Percentiles rank a stretch among this genome's conserved stretches.
Conservation (phyloP, 2,888 invertebrate species). For the Ephialtes manifestator region DNA sequence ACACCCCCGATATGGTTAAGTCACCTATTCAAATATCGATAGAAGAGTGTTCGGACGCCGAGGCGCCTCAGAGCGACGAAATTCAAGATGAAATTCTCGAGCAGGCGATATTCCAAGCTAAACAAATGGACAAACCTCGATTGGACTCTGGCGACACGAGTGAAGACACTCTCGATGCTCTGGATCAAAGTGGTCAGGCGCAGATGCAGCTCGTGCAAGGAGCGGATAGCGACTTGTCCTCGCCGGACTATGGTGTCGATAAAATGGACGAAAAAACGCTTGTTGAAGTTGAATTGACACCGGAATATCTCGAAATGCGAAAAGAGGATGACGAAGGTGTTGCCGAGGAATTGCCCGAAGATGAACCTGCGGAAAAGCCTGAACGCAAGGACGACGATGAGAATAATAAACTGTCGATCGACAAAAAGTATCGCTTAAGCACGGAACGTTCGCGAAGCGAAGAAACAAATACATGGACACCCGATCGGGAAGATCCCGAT, state of each 20-base stretch:
- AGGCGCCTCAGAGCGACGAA: conserved; percentile 76
- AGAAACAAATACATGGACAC: conserved; percentile 93
- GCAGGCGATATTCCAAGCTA: conserved; percentile 77
- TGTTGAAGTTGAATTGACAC: conserved; percentile 88
- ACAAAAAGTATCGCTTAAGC: conserved; percentile 88
- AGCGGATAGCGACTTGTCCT: conserved; percentile 83
- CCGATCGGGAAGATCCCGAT: conserved; percentile 87
- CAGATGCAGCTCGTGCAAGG: conserved; percentile 81
- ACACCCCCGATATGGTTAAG: conserved; percentile 81
- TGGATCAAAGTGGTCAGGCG: conserved; percentile 75
- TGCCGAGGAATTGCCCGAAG: conserved; percentile 86
- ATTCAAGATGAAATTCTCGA: conserved; percentile 75
- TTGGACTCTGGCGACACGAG: conserved; percentile 83
- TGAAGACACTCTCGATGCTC: conserved; percentile 84
- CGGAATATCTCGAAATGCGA: conserved; percentile 90
- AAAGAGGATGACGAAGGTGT: conserved; percentile 88
- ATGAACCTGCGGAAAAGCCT: conserved; percentile 77
- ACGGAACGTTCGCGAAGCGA: conserved; percentile 93
- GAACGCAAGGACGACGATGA: conserved; percentile 62
- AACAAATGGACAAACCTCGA: conserved; percentile 80
- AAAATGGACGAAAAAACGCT: conserved; percentile 84
- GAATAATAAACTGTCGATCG: conserved; percentile 70
- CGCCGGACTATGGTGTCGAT: conserved; percentile 83
- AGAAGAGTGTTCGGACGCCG: conserved; percentile 84
- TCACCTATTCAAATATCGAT: conserved; percentile 85